Base-by-base conservation (phyloP, 2,113 vertebrate species). In the Periophthalmus modestus region DNA sequence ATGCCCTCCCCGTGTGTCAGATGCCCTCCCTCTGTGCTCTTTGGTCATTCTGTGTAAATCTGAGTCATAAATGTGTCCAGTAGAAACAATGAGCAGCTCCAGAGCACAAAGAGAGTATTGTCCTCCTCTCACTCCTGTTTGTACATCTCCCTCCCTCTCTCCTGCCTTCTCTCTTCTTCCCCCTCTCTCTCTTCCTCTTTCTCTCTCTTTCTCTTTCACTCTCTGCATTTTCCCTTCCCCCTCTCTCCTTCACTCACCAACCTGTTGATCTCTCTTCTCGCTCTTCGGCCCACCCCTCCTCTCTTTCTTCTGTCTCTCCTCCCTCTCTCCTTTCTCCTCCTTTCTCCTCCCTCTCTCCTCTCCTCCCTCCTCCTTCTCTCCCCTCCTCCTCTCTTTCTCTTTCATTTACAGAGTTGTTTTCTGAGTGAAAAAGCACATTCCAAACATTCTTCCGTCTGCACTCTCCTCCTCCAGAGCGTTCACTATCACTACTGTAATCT, bases 41-140 rank as follows among this genome's bases (percentile, higher is more conserved):
- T 43, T 43, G 10, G 39, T 43, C 10, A 43, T 43, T 7, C 7
- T 9, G 14, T 48, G 13, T 48, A 15, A 15, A 14, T 15, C 47
- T 48, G 47, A 48, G 3, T 15, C 47, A 48, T 16, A 48, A 48
- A 48, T 16, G 15, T 15, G 15, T 16, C 12, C 12, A 48, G 15
- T 15, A 48, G 14, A 48, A 48, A 48, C 13, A 48, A 16, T 15
- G 13, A 48, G 47, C 47, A 48, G 15, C 47, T 10, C 39, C 39
- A 43, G 39, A 10, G 39, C 39, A 43, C 39, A 43, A 10, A 43
- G 39, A 43, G 39, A 43, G 7, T 9, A 43, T 43, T 43, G 39
- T 43, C 82, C 81, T 85, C 87, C 78, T 82, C 82, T 85, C 79
- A 89, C 86, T 82, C 86, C 84, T 82, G 82, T 88, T 82, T 83